Percentiles rank a stretch among this genome's conserved stretches.
These are phyloP conservation scores for Sebastes iracundus DNA, from an alignment of 2,797 vertebrate genomes.

Conservation along the genomic window DNA sequence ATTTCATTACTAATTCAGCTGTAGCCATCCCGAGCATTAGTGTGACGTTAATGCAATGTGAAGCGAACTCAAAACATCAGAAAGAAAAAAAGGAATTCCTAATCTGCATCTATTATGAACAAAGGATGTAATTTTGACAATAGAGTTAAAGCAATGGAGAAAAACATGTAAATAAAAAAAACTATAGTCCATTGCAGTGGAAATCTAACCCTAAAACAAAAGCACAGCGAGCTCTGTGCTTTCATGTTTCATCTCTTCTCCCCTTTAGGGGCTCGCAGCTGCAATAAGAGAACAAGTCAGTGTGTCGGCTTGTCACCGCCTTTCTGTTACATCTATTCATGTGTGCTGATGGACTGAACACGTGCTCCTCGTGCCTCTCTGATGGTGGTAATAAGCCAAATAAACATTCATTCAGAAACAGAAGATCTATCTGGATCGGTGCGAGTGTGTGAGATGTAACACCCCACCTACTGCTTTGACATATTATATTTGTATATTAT, in stretches of 20 bases:
- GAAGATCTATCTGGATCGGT: slow-evolving; percentile 32
- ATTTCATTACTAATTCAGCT: slow-evolving; percentile 84
- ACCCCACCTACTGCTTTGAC: slow-evolving; percentile 18
- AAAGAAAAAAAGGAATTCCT: slow-evolving; percentile 38
- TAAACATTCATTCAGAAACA: slow-evolving; percentile 60
- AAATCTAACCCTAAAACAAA: slow-evolving; percentile 34
- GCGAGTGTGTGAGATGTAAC: neutral
- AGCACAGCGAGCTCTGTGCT: slow-evolving; percentile 26
- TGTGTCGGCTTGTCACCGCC: slow-evolving; percentile 24
- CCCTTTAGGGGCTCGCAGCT: slow-evolving; percentile 30
- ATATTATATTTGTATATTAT: slow-evolving; percentile 8
- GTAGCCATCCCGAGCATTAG: slow-evolving; percentile 70
- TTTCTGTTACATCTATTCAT: slow-evolving; percentile 42
- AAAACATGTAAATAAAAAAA: slow-evolving; percentile 6
- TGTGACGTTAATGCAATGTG: slow-evolving; percentile 78
- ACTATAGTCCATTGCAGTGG: neutral
- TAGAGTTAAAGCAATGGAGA: neutral
- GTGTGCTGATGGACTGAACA: slow-evolving; percentile 25
- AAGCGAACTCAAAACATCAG: slow-evolving; percentile 65
- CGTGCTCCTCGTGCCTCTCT: slow-evolving; percentile 17
- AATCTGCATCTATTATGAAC: slow-evolving; percentile 45
- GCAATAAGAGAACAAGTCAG: slow-evolving; percentile 38
- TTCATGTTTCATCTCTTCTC: slow-evolving; percentile 34
- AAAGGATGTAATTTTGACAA: slow-evolving; percentile 23
- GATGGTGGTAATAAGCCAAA: slow-evolving; percentile 35